phyloP scores from a whole-genome alignment of 2,113 vertebrate genomes.

The Phalacrocorax carbo region DNA sequence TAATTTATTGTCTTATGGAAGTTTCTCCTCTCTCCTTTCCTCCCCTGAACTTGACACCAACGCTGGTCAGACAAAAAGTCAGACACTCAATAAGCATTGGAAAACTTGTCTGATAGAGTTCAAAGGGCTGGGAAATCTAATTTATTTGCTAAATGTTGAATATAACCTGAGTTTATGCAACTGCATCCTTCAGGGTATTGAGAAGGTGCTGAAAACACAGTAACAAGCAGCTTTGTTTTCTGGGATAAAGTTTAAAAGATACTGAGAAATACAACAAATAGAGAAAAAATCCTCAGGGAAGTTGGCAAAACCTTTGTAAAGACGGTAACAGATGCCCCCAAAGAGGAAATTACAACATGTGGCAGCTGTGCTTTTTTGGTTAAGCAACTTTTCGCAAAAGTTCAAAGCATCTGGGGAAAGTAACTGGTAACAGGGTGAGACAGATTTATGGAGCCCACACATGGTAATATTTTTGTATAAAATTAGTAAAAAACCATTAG shows the following conservation, averaged over 20 bases:
- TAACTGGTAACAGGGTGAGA: conserved; percentile 72
- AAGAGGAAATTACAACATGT: conserved; percentile 79
- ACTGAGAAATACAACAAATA: background rate
- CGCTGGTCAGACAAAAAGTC: background rate
- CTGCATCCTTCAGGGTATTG: background rate
- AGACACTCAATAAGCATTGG: background rate
- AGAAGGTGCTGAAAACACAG: conserved; percentile 42
- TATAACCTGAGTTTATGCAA: background rate
- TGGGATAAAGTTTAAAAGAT: background rate
- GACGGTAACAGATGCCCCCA: conserved; percentile 60
- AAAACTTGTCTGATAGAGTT: background rate
- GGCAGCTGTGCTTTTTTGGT: conserved; percentile 63
- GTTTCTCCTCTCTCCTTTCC: background rate
- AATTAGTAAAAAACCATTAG: conserved; percentile 77
- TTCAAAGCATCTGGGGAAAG: conserved; percentile 77
- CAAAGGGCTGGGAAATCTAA: background rate
- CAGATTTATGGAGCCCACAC: conserved; percentile 79
- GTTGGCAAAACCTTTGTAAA: conserved; percentile 2
- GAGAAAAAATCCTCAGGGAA: background rate
- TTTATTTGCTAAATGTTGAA: background rate
- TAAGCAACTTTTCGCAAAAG: conserved; percentile 70
- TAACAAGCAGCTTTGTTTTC: background rate
- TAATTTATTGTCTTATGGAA: background rate
- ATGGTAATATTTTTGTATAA: conserved; percentile 80
- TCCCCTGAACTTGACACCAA: background rate